These are phyloP conservation scores for Zelostemma sp. DNA, from an alignment of 1,140 invertebrate species.

Conservation along the genomic window DNA sequence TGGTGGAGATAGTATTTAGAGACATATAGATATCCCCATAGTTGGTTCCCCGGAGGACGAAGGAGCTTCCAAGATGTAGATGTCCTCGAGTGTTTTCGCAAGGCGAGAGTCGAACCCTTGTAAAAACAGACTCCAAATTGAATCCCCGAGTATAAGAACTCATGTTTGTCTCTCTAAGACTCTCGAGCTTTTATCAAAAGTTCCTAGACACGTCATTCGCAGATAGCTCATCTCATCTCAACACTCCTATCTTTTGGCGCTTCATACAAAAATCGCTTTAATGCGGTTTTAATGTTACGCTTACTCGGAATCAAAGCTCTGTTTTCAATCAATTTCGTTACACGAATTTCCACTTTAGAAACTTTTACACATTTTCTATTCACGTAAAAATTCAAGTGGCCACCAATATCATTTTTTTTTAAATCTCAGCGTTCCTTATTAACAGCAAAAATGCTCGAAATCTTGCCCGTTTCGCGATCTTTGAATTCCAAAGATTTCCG, in stretches of 20 bases:
- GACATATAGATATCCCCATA: conserved; percentile 39
- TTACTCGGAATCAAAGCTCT: too few species aligned
- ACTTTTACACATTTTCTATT: too few species aligned
- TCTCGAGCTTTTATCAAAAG: conserved; percentile 48
- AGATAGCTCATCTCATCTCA: conserved; percentile 18
- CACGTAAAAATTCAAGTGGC: too few species aligned
- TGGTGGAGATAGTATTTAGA: conserved; percentile 40
- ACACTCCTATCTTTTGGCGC: neutral
- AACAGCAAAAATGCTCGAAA: neutral
- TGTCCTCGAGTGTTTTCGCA: conserved; percentile 71
- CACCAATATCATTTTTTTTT: too few species aligned
- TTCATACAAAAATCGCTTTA: neutral
- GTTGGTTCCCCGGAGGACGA: conserved; percentile 42
- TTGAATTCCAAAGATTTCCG: conserved; percentile 6
- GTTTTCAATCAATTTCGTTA: neutral
- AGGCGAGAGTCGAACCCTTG: conserved; percentile 70
- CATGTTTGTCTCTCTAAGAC: conserved; percentile 54
- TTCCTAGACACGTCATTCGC: conserved; percentile 43
- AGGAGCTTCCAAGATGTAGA: conserved; percentile 64
- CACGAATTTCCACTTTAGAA: neutral
- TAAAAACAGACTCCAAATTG: conserved; percentile 71
- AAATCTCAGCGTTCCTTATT: too few species aligned
- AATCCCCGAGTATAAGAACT: conserved; percentile 66
- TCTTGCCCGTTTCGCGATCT: neutral
- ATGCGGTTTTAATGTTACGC: too few species aligned